Percentiles rank a stretch among this genome's conserved stretches.
phyloP scores from a whole-genome alignment of 2,113 vertebrate species.

The Agapornis roseicollis region DNA sequence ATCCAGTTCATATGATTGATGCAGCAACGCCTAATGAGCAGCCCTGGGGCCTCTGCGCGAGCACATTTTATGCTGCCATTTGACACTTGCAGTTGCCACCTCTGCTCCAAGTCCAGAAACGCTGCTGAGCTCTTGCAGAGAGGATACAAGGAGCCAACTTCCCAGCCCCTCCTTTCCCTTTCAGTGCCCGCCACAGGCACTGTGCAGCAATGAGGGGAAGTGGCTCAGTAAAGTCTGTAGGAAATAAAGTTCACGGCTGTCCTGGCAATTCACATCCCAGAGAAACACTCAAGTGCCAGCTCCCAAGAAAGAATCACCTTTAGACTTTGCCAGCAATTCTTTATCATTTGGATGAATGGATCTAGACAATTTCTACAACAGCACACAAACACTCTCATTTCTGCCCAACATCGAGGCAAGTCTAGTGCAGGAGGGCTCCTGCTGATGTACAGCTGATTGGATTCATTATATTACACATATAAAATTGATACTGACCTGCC shows the following conservation, averaged over 20 bases:
- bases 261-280: neutral
- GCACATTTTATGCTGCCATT: accelerated
- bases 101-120: neutral
- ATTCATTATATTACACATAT: neutral
- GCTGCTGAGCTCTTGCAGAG: neutral
- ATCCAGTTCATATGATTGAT: neutral
- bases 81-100: neutral
- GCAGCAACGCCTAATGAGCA: neutral
- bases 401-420: neutral
- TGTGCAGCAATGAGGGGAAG: accelerated
- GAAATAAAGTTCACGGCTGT: neutral
- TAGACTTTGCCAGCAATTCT: neutral
- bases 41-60: neutral
- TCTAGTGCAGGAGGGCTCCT: neutral
- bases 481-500: slow-evolving; percentile 77
- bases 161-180: neutral
- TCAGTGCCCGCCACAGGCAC: neutral
- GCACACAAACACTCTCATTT: neutral
- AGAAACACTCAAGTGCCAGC: neutral
- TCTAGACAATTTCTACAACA: neutral
- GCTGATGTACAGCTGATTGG: neutral
- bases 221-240: neutral
- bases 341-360: neutral
- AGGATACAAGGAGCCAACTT: neutral
- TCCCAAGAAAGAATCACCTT: neutral